Evolutionary conservation across 2,113 vertebrate species (phyloP).

Genomic region (Bolborhynchus lineola): DNA sequence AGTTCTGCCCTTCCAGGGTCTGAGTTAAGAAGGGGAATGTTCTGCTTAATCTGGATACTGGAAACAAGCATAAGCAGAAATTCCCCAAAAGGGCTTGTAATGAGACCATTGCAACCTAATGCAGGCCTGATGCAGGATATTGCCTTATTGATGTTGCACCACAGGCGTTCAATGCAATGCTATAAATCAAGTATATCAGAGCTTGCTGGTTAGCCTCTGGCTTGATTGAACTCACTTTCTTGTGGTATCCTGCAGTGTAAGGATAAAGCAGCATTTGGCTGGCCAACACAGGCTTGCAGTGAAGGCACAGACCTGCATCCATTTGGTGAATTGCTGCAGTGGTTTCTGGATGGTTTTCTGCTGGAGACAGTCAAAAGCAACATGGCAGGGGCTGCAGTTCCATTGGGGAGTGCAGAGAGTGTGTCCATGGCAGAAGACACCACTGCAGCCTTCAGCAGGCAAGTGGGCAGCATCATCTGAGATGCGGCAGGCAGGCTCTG

Average conservation of each 20-base stretch:
- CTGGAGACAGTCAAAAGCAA: neutral
- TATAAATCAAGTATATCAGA: neutral
- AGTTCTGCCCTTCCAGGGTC: neutral
- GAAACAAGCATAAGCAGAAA: neutral
- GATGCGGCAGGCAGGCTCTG: neutral
- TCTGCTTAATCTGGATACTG: neutral
- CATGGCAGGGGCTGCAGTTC: neutral
- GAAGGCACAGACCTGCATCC: neutral
- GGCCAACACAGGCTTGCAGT: neutral
- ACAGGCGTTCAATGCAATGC: neutral
- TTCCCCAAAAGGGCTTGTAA: slow-evolving; percentile 11
- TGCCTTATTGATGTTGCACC: neutral
- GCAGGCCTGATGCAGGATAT: neutral
- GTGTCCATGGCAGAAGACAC: neutral
- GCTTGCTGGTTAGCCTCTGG: neutral
- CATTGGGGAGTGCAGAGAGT: neutral
- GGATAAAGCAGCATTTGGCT: neutral
- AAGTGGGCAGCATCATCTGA: rapidly evolving
- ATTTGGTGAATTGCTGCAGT: neutral
- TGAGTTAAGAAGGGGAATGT: neutral
- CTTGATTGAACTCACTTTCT: neutral
- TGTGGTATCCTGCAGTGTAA: neutral
- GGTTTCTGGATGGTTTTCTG: neutral
- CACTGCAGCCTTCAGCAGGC: neutral
- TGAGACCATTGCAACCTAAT: neutral